phyloP scores from a whole-genome alignment of 2,113 vertebrate genomes.

The Nerophis lumbriciformis region DNA sequence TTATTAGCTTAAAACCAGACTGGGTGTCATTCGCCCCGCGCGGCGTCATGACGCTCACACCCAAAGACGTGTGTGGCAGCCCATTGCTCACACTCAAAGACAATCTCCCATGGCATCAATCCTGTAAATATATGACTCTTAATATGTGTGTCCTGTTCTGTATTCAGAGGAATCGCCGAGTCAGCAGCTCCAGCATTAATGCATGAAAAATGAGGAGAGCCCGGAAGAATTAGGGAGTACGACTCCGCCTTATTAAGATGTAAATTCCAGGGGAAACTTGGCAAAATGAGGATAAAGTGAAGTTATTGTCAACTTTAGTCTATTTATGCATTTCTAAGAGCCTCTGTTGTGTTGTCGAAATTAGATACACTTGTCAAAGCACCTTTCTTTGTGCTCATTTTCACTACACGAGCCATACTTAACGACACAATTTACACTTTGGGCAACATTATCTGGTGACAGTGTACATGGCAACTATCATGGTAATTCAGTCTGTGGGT shows the following conservation, averaged over 20 bases:
- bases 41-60: constrained; percentile 43
- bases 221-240: constrained; percentile 74
- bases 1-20: constrained; percentile 43
- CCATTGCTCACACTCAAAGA: constrained; percentile 62
- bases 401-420: constrained; percentile 43
- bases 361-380: constrained; percentile 45
- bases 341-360: constrained; percentile 54
- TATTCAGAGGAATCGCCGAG: constrained; percentile 70
- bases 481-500: constrained; percentile 53
- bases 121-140: constrained; percentile 74
- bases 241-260: constrained; percentile 73
- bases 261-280: constrained; percentile 66
- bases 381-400: constrained; percentile 43
- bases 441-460: constrained; percentile 57
- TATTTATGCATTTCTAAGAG: constrained; percentile 65
- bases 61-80: constrained; percentile 58
- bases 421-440: constrained; percentile 63
- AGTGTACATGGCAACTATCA: constrained; percentile 55
- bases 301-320: constrained; percentile 69
- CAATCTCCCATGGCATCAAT: constrained; percentile 69
- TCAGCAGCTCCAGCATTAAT: constrained; percentile 75
- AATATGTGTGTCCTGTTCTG: constrained; percentile 71
- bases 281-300: constrained; percentile 65
- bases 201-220: constrained; percentile 73
- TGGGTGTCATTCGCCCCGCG: constrained; percentile 25